Evolutionary conservation across 2,797 vertebrate species (phyloP), one percentile per base, ranked within the genome.

Genomic region (Cynopterus sphinx): DNA sequence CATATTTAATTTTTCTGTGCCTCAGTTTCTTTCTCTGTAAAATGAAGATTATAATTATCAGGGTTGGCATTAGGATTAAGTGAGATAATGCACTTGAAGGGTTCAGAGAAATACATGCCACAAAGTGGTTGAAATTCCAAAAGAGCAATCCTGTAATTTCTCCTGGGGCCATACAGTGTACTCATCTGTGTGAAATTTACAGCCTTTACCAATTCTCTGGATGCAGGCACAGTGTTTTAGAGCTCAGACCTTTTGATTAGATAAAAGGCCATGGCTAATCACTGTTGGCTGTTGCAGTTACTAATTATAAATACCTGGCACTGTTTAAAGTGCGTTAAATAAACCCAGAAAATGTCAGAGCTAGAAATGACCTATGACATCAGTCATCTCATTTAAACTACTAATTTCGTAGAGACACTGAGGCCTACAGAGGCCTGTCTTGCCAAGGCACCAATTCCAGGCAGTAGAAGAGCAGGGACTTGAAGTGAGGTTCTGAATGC

Each of bases 101-200:
- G 36, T 26, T 70, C 41, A 31, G 68, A 39, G 46, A 75, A 33
- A 31, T 41, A 24, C 9, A 11, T 70, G 68, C 65, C 26, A 19
- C 21, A 12, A 7, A 96, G 87, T 22, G 86, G 83, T 95, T 97
- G 97, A 97, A 33, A 24, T 97, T 95, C 61, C 59, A 95, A 96
- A 53, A 88, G 86, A 63, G 22, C 13, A 95, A 93, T 86, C 73
- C 91, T 61, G 22, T 65, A 31, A 89, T 89, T 96, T 70, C 53
- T 90, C 88, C 65, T 41, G 53, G 89, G 90, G 31, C 43, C 82
- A 88, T 5, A 46, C 90, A 73, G n/a, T 41, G 73, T 2, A 16
- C 7, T 83, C 79, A 92, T 95, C 86, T 97, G 87, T 26, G 41
- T 79, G 87, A 94, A 89, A 96, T 94, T 93, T 94, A 93, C 3